Evolutionary conservation across 2,888 invertebrate species (phyloP), one percentile per base, ranked within the genome.

Genomic region (Aromia moschata): DNA sequence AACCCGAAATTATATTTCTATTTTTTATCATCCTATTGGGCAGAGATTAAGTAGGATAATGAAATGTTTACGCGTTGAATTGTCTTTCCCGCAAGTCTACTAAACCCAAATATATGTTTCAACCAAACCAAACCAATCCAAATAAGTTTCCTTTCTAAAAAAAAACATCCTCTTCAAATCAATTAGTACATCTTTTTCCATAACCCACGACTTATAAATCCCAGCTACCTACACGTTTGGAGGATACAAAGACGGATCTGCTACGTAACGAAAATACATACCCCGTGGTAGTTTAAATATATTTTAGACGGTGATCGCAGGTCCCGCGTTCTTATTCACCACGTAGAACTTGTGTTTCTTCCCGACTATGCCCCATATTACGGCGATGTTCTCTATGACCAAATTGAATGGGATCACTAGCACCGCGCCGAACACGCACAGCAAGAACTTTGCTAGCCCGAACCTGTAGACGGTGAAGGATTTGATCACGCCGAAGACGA

Each of bases 341-440:
- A 98, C 91, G 81, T 97, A 98, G 84, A 98, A 98, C 81, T 94
- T 94, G 83, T 96, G 93, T 83, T 98, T 98, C 76, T 95, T 93
- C 11, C 96, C 95, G 70, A 96, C 86, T 33, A 96, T 84, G 31
- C 97, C 97, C 93, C 96, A 95, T 65, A 97, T 87, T 30, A 97
- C 96, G 55, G 96, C 96, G 67, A 94, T 86, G 83, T 96, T 97
- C 82, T 98, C 97, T 72, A 97, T 95, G 55, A 95, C 84, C 72
- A 97, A 87, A 83, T 97, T 97, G 70, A 97, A 89, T 12, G 97
- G 96, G 80, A 97, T 94, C 56, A 94, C 94, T 58, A 92, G 89
- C 45, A 97, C 83, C 2, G 96, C 95, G 38, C 95, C 96, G 61
- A 89, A 83, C 61, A 96, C 87, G 77, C 93, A 94, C 56, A 94